Evolutionary conservation across 1,140 invertebrate species (phyloP).

Genomic region (Brachionus asplanchnoidis): DNA sequence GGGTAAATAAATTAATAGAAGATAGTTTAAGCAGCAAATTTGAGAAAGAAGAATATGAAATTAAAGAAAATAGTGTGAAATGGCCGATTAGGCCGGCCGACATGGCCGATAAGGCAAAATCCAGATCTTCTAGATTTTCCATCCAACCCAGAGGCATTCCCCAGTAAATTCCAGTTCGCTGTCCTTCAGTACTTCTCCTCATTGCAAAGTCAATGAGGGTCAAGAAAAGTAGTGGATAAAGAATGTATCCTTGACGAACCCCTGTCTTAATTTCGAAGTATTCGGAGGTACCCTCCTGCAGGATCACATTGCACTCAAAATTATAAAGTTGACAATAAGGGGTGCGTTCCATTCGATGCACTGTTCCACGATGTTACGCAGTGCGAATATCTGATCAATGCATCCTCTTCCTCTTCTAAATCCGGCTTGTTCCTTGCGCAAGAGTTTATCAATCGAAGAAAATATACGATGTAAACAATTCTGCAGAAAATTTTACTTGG

Average conservation of each 20-base stretch:
- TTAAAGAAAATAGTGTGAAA: too few species aligned
- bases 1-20: too few species aligned
- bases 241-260: slow-evolving; percentile 44
- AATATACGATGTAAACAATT: slow-evolving; percentile 13
- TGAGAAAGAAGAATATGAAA: too few species aligned
- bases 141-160: neutral
- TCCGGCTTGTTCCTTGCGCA: slow-evolving; percentile 23
- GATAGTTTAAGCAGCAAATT: too few species aligned
- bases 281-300: slow-evolving; percentile 3
- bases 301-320: slow-evolving; percentile 39
- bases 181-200: slow-evolving; percentile 32
- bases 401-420: neutral
- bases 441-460: neutral
- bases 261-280: slow-evolving; percentile 43
- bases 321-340: slow-evolving; percentile 45
- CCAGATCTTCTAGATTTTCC: slow-evolving; percentile 43
- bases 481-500: slow-evolving; percentile 42
- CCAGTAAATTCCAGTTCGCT: slow-evolving; percentile 43
- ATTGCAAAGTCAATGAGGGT: slow-evolving; percentile 44
- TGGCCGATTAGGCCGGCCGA: too few species aligned
- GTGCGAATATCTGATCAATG: neutral
- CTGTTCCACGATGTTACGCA: slow-evolving; percentile 44
- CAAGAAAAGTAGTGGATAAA: slow-evolving; percentile 44
- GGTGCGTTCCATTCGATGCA: slow-evolving; percentile 45
- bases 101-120: too few species aligned